Evolutionary conservation across 2,888 invertebrate species (phyloP).

Genomic region (Rhodophaea formosa): DNA sequence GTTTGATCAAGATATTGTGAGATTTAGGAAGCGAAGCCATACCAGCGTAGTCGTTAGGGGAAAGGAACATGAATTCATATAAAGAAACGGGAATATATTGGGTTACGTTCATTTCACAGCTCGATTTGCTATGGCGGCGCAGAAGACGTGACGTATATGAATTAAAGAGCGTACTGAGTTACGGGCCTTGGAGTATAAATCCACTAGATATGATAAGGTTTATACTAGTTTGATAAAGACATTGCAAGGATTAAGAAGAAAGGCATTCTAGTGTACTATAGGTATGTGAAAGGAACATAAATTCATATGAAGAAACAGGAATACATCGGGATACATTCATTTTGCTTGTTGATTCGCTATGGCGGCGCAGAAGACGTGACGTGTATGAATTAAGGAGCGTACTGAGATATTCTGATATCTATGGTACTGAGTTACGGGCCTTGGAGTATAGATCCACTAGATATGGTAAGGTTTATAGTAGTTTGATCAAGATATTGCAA

Average conservation of each 20-base stretch:
- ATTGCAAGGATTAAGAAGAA: no score
- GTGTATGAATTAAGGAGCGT: conserved; percentile 72
- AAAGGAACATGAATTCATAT: conserved; percentile 35
- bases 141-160: conserved; percentile 74
- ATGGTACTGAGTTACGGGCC: conserved; percentile 47
- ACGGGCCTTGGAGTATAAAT: conserved; percentile 36
- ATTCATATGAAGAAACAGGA: conserved; percentile 48
- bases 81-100: conserved; percentile 54
- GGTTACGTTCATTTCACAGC: no score
- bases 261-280: no score
- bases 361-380: conserved; percentile 68
- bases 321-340: conserved; percentile 62
- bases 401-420: no score
- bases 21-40: no score
- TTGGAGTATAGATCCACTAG: conserved; percentile 32
- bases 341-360: conserved; percentile 59
- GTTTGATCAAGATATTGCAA: no score
- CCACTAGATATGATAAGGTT: conserved; percentile 30
- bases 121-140: conserved; percentile 59
- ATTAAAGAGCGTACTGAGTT: conserved; percentile 63
- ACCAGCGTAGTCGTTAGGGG: no score
- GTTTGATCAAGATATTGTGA: no score
- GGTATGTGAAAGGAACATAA: conserved; percentile 19
- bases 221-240: no score
- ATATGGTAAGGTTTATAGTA: conserved; percentile 24